Conservation (phyloP, 1,140 invertebrate species). For the Papilio xuthus region DNA sequence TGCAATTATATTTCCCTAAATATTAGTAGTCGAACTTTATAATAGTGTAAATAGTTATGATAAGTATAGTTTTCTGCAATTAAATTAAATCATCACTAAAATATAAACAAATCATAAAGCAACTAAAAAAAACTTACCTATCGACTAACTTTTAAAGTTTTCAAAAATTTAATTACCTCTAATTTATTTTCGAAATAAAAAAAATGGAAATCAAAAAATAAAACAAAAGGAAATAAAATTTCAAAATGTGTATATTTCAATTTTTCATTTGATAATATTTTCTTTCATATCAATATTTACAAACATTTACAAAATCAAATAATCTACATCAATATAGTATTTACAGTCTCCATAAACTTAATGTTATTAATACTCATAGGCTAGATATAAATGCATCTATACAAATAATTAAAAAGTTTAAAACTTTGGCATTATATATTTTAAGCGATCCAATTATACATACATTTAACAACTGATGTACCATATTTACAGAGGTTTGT, state of each 20-base stretch:
- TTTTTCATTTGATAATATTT: slow-evolving; percentile 62
- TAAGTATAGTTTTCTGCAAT: background rate
- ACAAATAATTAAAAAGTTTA: slow-evolving; percentile 72
- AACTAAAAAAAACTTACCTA: background rate
- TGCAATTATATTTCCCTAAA: too few species aligned
- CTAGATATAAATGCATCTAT: slow-evolving; percentile 71
- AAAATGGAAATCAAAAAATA: slow-evolving; percentile 53
- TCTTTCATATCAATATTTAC: slow-evolving; percentile 63
- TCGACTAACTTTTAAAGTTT: background rate
- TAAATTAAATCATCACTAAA: too few species aligned
- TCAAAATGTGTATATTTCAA: slow-evolving; percentile 73
- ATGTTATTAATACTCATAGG: slow-evolving; percentile 55
- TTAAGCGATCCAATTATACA: slow-evolving; percentile 54
- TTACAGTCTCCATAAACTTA: slow-evolving; percentile 65
- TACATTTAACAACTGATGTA: background rate
- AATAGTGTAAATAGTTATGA: background rate
- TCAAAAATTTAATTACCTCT: background rate
- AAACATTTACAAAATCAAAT: slow-evolving; percentile 63
- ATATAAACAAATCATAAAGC: background rate
- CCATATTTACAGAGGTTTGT: slow-evolving; percentile 46
- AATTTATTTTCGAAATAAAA: background rate
- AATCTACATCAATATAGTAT: slow-evolving; percentile 51
- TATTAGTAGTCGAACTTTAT: too few species aligned
- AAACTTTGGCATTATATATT: slow-evolving; percentile 80
- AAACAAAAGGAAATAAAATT: slow-evolving; percentile 76